Evolutionary conservation across 2,888 invertebrate species (phyloP).

Genomic region (Enchytraeus crypticus): DNA sequence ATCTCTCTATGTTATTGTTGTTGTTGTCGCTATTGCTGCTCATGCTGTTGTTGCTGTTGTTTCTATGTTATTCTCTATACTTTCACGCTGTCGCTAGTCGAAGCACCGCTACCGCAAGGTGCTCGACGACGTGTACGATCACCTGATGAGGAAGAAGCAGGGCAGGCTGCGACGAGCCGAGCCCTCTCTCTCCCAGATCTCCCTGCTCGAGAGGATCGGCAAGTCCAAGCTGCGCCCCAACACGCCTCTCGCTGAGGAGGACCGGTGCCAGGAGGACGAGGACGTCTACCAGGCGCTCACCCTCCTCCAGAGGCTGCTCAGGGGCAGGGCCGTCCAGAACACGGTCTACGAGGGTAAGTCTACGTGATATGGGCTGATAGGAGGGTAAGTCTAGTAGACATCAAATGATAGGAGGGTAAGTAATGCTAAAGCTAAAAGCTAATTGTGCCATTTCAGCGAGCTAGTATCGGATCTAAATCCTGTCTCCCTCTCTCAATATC

Average conservation of each 20-base stretch:
- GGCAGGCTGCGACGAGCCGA: background rate
- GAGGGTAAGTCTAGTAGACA: too few species aligned
- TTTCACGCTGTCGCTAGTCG: background rate
- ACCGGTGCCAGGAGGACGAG: background rate
- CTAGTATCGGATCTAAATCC: too few species aligned
- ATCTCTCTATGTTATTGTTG: too few species aligned
- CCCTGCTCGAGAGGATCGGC: background rate
- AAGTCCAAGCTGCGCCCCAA: background rate
- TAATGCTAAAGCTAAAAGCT: too few species aligned
- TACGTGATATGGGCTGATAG: too few species aligned
- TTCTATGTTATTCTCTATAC: too few species aligned
- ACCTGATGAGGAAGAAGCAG: background rate
- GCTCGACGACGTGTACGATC: background rate
- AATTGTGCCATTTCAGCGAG: too few species aligned
- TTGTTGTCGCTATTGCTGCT: too few species aligned
- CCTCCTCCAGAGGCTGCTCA: background rate
- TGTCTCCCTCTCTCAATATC: too few species aligned
- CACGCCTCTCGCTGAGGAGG: background rate
- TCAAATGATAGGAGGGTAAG: too few species aligned
- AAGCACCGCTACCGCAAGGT: background rate
- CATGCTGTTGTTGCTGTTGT: too few species aligned
- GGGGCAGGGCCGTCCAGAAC: background rate
- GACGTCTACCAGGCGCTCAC: background rate
- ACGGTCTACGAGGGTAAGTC: background rate
- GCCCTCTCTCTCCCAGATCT: background rate